phyloP scores from a whole-genome alignment of 2,797 vertebrate species.

The Scleropages formosus region DNA sequence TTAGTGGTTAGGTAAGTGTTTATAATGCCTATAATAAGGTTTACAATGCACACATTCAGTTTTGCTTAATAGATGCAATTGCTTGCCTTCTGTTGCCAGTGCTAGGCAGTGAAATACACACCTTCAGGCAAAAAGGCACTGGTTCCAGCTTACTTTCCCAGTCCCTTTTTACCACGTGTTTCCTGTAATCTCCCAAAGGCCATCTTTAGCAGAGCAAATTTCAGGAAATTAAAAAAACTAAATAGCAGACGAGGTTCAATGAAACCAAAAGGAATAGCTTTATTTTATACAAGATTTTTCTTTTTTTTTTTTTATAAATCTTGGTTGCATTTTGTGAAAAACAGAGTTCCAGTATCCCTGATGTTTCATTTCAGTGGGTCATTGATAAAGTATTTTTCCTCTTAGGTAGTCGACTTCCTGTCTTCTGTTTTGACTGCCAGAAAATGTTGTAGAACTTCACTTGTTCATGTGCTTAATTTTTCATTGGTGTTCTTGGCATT shows the following conservation, averaged over 20 bases:
- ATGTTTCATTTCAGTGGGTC: background rate
- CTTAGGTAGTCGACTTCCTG: background rate
- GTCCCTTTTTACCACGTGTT: slow-evolving; percentile 1
- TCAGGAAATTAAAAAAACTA: background rate
- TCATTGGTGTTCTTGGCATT: background rate
- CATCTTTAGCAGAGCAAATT: slow-evolving; percentile 10
- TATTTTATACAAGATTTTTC: background rate
- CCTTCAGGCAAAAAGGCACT: background rate
- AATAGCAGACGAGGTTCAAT: background rate
- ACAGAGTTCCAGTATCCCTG: background rate
- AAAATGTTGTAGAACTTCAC: background rate
- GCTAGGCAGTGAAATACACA: slow-evolving; percentile 10
- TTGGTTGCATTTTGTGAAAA: background rate
- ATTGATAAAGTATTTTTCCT: background rate
- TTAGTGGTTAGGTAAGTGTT: background rate
- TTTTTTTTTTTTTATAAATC: no score
- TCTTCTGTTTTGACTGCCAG: background rate
- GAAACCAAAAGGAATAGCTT: background rate
- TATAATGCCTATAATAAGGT: background rate
- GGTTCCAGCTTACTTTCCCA: background rate
- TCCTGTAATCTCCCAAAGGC: slow-evolving; percentile 8
- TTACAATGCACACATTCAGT: background rate
- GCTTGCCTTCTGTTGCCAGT: background rate
- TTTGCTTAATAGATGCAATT: background rate
- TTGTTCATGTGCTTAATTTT: no score